Conservation (phyloP, 2,797 vertebrate species). For the Coregonus sp. region DNA sequence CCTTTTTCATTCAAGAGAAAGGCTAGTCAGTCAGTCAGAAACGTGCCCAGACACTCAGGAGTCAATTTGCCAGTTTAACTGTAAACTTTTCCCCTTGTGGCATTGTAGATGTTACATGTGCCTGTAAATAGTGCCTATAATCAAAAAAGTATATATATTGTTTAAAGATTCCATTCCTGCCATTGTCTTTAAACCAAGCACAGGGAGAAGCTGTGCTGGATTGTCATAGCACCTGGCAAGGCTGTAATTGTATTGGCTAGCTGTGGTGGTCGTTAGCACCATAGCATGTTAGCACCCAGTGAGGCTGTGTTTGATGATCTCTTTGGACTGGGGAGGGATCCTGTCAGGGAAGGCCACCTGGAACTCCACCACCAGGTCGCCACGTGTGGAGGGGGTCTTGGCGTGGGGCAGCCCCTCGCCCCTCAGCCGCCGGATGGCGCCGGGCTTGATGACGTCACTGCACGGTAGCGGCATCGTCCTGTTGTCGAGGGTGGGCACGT, state of each 20-base stretch:
- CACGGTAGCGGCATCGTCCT: slow-evolving; percentile 92
- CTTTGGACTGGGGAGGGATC: slow-evolving; percentile 93
- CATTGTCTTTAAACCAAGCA: slow-evolving; percentile 45
- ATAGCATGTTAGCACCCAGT: slow-evolving; percentile 69
- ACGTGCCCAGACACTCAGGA: slow-evolving; percentile 59
- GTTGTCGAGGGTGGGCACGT: slow-evolving; percentile 93
- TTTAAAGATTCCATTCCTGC: slow-evolving; percentile 11
- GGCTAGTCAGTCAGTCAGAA: slow-evolving; percentile 26
- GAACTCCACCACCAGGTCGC: slow-evolving; percentile 96
- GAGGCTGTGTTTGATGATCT: slow-evolving; percentile 98
- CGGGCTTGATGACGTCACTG: slow-evolving; percentile 93
- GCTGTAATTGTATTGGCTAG: slow-evolving; percentile 47
- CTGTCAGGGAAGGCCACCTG: slow-evolving; percentile 96
- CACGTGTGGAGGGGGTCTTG: slow-evolving; percentile 89
- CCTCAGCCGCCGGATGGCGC: slow-evolving; percentile 88
- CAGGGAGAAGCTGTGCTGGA: slow-evolving; percentile 63
- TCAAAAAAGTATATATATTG: slow-evolving; percentile 22
- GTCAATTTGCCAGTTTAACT: slow-evolving; percentile 35
- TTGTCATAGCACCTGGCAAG: slow-evolving; percentile 66
- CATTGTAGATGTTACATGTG: slow-evolving; percentile 35
- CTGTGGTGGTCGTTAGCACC: neutral
- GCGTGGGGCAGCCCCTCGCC: slow-evolving; percentile 93
- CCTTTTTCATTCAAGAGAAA: slow-evolving; percentile 53
- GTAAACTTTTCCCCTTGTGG: slow-evolving; percentile 37
- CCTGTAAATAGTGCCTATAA: slow-evolving; percentile 21